phyloP scores from a whole-genome alignment of 1,140 invertebrate genomes.

The Eupristina koningsbergeri region DNA sequence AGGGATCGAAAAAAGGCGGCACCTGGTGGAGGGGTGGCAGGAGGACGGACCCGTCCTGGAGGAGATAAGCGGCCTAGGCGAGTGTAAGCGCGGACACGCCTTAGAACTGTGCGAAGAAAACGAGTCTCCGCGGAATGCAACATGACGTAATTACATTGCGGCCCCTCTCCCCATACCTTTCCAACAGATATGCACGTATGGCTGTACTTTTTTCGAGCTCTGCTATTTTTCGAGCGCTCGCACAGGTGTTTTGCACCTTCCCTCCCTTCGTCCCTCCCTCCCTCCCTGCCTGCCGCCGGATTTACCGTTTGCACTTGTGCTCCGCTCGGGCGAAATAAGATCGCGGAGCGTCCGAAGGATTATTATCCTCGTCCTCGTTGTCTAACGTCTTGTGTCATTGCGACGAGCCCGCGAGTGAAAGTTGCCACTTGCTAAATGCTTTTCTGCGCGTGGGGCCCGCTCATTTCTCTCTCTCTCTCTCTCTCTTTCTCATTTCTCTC shows the following conservation, averaged over 20 bases:
- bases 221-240: background rate
- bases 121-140: slow-evolving; percentile 49
- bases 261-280: background rate
- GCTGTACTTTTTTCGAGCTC: background rate
- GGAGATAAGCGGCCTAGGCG: background rate
- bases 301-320: background rate
- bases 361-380: too few species aligned
- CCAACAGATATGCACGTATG: background rate
- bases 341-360: background rate
- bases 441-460: background rate
- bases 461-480: too few species aligned
- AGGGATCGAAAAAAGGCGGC: background rate
- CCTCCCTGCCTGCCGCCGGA: slow-evolving; percentile 15
- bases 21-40: too few species aligned
- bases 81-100: slow-evolving; percentile 36
- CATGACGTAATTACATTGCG: slow-evolving; percentile 49
- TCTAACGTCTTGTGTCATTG: background rate
- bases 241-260: slow-evolving; percentile 1
- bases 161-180: background rate
- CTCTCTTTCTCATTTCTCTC: too few species aligned
- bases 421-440: slow-evolving; percentile 9
- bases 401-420: slow-evolving; percentile 30
- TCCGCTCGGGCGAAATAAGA: background rate
- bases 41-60: too few species aligned
- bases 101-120: slow-evolving; percentile 40